phyloP scores from a whole-genome alignment of 2,113 vertebrate species.

The Loxodonta africana region DNA sequence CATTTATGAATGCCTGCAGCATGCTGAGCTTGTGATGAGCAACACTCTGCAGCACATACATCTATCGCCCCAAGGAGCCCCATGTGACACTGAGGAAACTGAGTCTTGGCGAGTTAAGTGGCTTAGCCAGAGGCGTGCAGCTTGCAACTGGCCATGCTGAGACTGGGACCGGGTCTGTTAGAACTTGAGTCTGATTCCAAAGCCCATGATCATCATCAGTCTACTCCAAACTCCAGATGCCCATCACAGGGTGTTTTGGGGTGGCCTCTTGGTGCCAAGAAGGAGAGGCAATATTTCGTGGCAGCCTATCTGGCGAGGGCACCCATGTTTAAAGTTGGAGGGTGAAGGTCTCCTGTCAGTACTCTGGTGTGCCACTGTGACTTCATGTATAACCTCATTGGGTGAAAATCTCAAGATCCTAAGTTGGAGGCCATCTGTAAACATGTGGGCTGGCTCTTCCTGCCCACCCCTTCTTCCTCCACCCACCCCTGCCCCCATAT shows the following conservation, averaged over 20 bases:
- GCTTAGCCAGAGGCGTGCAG: neutral
- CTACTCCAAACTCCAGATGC: neutral
- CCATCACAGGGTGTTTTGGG: neutral
- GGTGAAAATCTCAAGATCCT: neutral
- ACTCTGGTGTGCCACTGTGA: neutral
- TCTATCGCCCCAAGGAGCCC: too few species aligned
- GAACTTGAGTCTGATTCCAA: neutral
- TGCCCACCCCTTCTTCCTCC: too few species aligned
- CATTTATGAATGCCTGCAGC: neutral
- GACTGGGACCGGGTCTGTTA: neutral
- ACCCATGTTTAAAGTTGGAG: neutral
- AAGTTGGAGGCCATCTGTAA: neutral
- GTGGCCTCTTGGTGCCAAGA: neutral
- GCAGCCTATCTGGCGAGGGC: neutral
- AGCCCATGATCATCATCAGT: neutral
- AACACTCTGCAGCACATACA: too few species aligned
- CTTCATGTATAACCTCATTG: neutral
- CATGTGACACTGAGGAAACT: neutral
- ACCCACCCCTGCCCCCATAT: accelerated
- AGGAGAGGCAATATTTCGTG: neutral
- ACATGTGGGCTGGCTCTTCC: neutral
- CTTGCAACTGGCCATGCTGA: neutral
- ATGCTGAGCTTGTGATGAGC: neutral
- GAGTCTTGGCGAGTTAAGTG: too few species aligned
- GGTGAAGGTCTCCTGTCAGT: neutral